phyloP scores from a whole-genome alignment of 2,888 invertebrate genomes.

The Sphaerolaimus hirsutus region DNA sequence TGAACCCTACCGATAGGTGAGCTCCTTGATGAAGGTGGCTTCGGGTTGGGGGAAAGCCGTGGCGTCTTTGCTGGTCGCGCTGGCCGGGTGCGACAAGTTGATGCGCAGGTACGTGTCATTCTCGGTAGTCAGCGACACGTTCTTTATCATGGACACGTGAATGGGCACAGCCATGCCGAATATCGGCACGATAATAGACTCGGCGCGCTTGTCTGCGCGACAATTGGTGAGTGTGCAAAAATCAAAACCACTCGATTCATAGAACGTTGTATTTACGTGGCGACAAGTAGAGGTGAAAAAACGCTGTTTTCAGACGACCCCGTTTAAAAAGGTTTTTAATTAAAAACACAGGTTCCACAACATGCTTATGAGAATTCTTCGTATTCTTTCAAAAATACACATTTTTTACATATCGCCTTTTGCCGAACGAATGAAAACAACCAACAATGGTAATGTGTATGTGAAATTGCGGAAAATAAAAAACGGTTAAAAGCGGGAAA shows the following conservation, averaged over 20 bases:
- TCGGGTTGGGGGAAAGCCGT: conserved; percentile 74
- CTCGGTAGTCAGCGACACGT: conserved; percentile 90
- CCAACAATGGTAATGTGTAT: neutral
- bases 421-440: neutral
- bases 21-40: conserved; percentile 89
- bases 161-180: conserved; percentile 88
- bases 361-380: too few relatives aligned
- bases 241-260: neutral
- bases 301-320: too few relatives aligned
- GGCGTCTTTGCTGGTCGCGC: conserved; percentile 58
- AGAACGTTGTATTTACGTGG: too few relatives aligned
- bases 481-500: too few relatives aligned
- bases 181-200: conserved; percentile 76
- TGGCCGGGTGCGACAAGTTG: conserved; percentile 94
- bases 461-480: neutral
- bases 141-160: conserved; percentile 95
- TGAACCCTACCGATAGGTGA: too few relatives aligned
- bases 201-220: conserved; percentile 62
- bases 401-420: too few relatives aligned
- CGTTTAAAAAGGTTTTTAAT: too few relatives aligned
- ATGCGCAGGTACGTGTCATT: conserved; percentile 89
- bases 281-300: too few relatives aligned
- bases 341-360: too few relatives aligned
- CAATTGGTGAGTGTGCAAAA: too few relatives aligned
- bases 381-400: too few relatives aligned